Evolutionary conservation across 2,888 invertebrate species (phyloP), one percentile per base, ranked within the genome.

Genomic region (Dryomyza anilis): DNA sequence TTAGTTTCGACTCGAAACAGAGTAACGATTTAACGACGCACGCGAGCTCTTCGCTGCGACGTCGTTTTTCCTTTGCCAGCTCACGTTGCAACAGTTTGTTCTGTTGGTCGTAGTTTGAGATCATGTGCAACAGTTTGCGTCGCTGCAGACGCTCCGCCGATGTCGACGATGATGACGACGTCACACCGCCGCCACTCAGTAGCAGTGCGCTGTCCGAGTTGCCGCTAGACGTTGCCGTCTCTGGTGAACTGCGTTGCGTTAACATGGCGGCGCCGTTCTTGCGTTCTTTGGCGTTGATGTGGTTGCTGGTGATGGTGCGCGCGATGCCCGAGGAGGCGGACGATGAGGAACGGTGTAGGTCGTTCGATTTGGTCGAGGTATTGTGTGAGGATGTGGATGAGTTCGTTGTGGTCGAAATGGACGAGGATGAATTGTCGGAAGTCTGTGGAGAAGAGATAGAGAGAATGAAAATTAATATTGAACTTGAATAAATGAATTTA

Each of bases 1-100:
- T 82, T 10, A 83, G 72, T 65, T 83, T 83, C 33, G 83, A 76
- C 67, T 83, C 83, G 69, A 83, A 82, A 53, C 78, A 78, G 14
- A 83, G 67, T 46, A 83, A 71, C 25, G 83, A 83, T 65, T 83
- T 83, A 36, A 82, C 79, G n/a, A 83, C 80, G 67, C 78, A 78
- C 48, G 82, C 77, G 48, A 83, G 70, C 67, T 83, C 83, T 64
- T 81, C 82, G 57, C 75, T 77, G 57, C 83, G 81, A 1, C 80
- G 77, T 10, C 78, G 76, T 64, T 81, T 82, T 69, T 83, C 83
- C 68, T 78, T 81, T 71, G 79, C 78, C 68, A 83, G 66, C 60
- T 83, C 83, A 21, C 77, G 76, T 64, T 81, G 79, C 57, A 83
- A 65, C 46, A 74, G 71, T 66, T 81, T 80, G 64, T 81, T 81